These are phyloP conservation scores for Periplaneta americana DNA, from an alignment of 1,140 invertebrate genomes.

Conservation along the genomic window DNA sequence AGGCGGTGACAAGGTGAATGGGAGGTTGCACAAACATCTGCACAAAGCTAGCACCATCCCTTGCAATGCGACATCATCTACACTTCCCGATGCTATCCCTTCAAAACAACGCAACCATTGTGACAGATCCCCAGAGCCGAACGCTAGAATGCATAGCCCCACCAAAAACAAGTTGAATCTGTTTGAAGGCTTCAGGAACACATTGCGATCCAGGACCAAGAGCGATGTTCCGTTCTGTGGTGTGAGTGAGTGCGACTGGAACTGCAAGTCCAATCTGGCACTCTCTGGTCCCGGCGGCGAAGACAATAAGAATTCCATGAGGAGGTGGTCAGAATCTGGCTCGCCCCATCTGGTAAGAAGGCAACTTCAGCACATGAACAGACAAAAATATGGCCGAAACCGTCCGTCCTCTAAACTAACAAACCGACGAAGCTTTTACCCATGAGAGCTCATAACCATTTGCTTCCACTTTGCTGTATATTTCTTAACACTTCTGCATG, in stretches of 20 bases:
- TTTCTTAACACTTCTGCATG: neutral
- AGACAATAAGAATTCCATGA: slow-evolving; percentile 15
- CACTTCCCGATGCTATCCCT: slow-evolving; percentile 1
- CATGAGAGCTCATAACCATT: neutral
- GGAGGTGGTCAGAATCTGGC: slow-evolving; percentile 28
- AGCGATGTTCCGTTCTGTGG: slow-evolving; percentile 20
- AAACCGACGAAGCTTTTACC: neutral
- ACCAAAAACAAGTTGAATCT: slow-evolving; percentile 47
- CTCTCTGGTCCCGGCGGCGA: neutral
- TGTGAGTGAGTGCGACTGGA: slow-evolving; percentile 8
- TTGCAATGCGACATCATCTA: neutral
- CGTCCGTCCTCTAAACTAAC: neutral
- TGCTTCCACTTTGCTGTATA: neutral
- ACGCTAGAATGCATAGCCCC: slow-evolving; percentile 38
- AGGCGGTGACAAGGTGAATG: neutral
- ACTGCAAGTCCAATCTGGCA: slow-evolving; percentile 7
- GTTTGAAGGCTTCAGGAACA: slow-evolving; percentile 54
- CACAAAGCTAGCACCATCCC: slow-evolving; percentile 10
- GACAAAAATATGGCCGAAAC: neutral
- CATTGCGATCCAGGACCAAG: slow-evolving; percentile 39
- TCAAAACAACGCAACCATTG: neutral
- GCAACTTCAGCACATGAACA: neutral
- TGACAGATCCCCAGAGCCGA: neutral
- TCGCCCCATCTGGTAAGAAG: slow-evolving; percentile 20
- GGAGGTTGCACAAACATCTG: neutral